A percentile compares a stretch with the other conserved stretches of the same genome.
Conservation (phyloP, 2,888 invertebrate genomes). For the Netelia virgata region DNA sequence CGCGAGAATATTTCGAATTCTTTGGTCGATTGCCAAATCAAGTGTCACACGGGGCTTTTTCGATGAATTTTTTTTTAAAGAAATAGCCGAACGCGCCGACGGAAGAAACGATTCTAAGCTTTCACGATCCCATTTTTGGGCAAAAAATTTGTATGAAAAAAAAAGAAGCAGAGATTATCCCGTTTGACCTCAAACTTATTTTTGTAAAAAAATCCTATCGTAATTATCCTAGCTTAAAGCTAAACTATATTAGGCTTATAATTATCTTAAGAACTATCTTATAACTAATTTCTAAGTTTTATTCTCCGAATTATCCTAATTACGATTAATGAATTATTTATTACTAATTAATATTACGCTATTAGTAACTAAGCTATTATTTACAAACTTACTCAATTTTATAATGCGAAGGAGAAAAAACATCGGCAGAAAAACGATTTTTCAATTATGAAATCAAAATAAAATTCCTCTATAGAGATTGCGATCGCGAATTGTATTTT, state of each 20-base stretch:
- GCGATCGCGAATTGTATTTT: constrained; percentile 60
- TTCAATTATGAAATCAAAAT: constrained; percentile 27
- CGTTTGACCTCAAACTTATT: neutral
- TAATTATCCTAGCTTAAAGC: neutral
- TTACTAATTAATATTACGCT: too few relatives aligned
- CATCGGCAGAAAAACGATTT: neutral
- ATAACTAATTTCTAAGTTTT: neutral
- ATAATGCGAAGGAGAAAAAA: constrained; percentile 1
- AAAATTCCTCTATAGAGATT: constrained; percentile 61
- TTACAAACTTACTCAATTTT: neutral
- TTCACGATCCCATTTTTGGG: neutral
- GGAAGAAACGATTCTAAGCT: neutral
- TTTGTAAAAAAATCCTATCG: neutral
- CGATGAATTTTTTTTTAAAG: neutral
- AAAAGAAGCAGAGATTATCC: neutral
- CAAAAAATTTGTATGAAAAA: neutral
- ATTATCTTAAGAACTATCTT: neutral
- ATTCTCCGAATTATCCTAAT: neutral
- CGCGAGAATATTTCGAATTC: constrained; percentile 38
- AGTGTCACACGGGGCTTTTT: neutral
- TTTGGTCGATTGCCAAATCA: constrained; percentile 25
- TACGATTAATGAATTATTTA: neutral
- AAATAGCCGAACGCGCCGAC: neutral
- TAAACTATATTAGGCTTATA: neutral
- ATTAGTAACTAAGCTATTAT: too few relatives aligned